Evolutionary conservation across 2,888 invertebrate genomes (phyloP).

Genomic region (Stenolophus ochropezus): DNA sequence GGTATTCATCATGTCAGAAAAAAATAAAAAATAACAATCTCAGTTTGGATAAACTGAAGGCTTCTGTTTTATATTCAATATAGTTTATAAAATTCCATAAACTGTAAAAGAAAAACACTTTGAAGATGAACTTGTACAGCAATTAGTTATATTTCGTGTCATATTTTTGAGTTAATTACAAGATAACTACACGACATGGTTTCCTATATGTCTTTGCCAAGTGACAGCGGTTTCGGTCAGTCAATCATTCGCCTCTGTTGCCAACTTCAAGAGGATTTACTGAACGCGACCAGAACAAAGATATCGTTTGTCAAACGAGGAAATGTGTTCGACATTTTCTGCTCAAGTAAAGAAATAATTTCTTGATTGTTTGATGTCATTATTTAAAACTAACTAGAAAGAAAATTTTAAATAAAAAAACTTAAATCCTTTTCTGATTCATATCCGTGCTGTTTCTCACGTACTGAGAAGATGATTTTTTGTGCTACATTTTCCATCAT

Average conservation of each 20-base stretch:
- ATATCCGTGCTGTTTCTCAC: constrained; percentile 38
- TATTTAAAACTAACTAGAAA: neutral
- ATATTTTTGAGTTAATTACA: neutral
- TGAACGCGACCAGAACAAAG: neutral
- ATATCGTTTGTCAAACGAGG: constrained; percentile 7
- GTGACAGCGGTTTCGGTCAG: constrained; percentile 2
- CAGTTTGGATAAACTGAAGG: constrained; percentile 2
- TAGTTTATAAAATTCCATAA: constrained; percentile 10
- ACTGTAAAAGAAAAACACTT: neutral
- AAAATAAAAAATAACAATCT: neutral
- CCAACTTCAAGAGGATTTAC: constrained; percentile 14
- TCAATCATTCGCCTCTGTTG: neutral
- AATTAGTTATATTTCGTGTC: neutral
- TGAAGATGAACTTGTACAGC: neutral
- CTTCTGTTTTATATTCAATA: constrained; percentile 17
- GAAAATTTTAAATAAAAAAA: neutral
- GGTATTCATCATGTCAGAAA: neutral
- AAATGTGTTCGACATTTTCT: constrained; percentile 13
- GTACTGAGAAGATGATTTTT: constrained; percentile 2
- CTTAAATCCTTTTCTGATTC: neutral
- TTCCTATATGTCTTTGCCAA: constrained; percentile 34
- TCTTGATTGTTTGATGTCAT: neutral
- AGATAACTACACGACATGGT: neutral
- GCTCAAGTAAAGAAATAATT: neutral
- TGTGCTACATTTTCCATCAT: constrained; percentile 27